Evolutionary conservation across 2,113 vertebrate species (phyloP).

Genomic region (Lepidothrix coronata): DNA sequence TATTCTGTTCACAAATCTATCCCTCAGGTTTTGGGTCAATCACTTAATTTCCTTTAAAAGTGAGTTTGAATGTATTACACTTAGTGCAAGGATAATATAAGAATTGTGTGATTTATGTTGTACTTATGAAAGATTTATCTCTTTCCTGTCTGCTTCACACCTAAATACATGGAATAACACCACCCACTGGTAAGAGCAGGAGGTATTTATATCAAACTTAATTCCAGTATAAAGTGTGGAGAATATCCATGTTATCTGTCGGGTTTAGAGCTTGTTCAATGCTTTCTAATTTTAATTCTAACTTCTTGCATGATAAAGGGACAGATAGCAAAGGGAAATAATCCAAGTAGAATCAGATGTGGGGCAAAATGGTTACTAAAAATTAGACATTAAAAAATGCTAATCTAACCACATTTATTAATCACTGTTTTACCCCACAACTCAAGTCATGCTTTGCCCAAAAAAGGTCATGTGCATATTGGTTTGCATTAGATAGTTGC

Average conservation of each 20-base stretch:
- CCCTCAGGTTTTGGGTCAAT: conserved; percentile 44
- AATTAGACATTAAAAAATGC: conserved; percentile 8
- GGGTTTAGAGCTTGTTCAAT: conserved; percentile 74
- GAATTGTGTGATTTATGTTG: conserved; percentile 73
- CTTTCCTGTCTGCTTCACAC: conserved; percentile 90
- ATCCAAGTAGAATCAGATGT: conserved; percentile 52
- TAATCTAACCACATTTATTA: conserved; percentile 29
- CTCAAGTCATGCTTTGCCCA: conserved; percentile 50
- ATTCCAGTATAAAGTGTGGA: conserved; percentile 80
- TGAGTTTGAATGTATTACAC: conserved; percentile 63
- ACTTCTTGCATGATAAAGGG: conserved; percentile 75
- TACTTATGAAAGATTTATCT: conserved; percentile 92
- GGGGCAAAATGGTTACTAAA: conserved; percentile 70
- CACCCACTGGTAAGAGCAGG: conserved; percentile 94
- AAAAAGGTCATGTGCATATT: conserved; percentile 70
- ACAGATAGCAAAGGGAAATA: conserved; percentile 60
- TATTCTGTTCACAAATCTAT: conserved; percentile 34
- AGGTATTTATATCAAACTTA: conserved; percentile 90
- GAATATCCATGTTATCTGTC: conserved; percentile 77
- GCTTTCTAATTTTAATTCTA: conserved; percentile 73
- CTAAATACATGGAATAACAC: conserved; percentile 88
- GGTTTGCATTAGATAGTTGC: conserved; percentile 72
- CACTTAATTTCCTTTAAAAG: conserved; percentile 61
- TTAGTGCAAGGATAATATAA: conserved; percentile 72
- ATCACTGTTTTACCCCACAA: conserved; percentile 59